Evolutionary conservation across 2,797 vertebrate genomes (phyloP).

Genomic region (Carcharodon carcharias): DNA sequence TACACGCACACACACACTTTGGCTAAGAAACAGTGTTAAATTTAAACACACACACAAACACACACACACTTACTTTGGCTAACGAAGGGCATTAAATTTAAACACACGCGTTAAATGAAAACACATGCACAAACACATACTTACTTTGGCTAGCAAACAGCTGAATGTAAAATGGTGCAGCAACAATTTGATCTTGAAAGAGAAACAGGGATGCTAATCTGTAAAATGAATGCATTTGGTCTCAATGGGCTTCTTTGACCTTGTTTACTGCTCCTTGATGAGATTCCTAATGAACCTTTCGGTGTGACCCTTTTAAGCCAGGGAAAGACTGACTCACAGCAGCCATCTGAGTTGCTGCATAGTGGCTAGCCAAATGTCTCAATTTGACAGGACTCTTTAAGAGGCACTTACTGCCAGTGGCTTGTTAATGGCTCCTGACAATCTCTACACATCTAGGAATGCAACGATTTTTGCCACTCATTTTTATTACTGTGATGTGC

Average conservation of each 20-base stretch:
- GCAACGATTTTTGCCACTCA: not conserved
- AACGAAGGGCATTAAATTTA: too few relatives aligned
- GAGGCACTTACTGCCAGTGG: not conserved
- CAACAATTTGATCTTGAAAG: not conserved
- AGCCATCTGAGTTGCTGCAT: conserved; percentile 36
- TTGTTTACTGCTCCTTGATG: conserved; percentile 44
- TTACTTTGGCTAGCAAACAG: not conserved
- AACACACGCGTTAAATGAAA: not conserved
- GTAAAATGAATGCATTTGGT: conserved; percentile 39
- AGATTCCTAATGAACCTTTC: conserved; percentile 45
- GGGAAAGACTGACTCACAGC: conserved; percentile 42
- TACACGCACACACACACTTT: too few relatives aligned
- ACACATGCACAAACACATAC: not conserved
- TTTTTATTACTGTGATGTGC: conserved; percentile 10
- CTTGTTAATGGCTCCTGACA: conserved; percentile 17
- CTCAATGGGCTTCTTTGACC: conserved; percentile 42
- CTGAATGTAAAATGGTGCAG: not conserved
- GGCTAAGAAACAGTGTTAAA: too few relatives aligned
- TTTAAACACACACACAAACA: not conserved
- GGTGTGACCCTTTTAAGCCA: conserved; percentile 39
- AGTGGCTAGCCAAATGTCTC: not conserved
- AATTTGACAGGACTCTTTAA: conserved; percentile 20
- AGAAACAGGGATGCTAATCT: conserved; percentile 37
- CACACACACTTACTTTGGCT: not conserved
- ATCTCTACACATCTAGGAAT: not conserved